Base-by-base conservation (phyloP, 2,797 vertebrate species). In the Choloepus didactylus region DNA sequence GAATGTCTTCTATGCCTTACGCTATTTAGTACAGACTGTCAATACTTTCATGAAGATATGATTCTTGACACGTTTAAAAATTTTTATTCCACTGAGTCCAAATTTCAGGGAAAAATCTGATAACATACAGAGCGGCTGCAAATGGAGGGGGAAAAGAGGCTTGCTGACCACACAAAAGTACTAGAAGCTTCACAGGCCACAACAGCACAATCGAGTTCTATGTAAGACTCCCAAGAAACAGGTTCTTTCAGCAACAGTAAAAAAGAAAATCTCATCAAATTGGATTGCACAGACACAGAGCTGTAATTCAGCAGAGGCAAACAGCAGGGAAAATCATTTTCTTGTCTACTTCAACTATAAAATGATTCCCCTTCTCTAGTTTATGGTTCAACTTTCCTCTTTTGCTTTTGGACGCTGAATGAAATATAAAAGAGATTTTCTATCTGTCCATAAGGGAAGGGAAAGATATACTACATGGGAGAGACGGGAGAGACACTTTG, bases 261-360 rank as follows among this genome's bases (percentile, higher is more conserved):
- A 75, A 93, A 96, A 94, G 31, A 86, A 86, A 92, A 92, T 87
- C 49, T 94, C 80, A 92, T 94, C 82, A 85, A 95, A 91, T 38
- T 77, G 93, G 67, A 96, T 90, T 92, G 96, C 89, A 96, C 27
- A 84, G 84, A 73, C 75, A 60, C 2, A n/a, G 66, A 60, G 12
- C 59, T 79, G 6, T 72, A 70, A 93, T 89, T 94, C 66, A 69
- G 19, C 27, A 38, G 38, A 67, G 56, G 64, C 23, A 84, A 96
- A 77, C 54, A 93, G 41, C 38, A 70, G 60, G 56, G 31, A 60
- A 80, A 91, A 81, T 77, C 14, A 76, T 91, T 93, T 94, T 86
- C 59, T 89, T 92, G 44, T 35, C 62, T 87, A 35, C 66, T 93
- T 95, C 38, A 49, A 44, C 18, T 69, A 91, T 16, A 76, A 66